Base-by-base conservation (phyloP, 2,113 vertebrate genomes). In the Myiozetetes cayanensis region DNA sequence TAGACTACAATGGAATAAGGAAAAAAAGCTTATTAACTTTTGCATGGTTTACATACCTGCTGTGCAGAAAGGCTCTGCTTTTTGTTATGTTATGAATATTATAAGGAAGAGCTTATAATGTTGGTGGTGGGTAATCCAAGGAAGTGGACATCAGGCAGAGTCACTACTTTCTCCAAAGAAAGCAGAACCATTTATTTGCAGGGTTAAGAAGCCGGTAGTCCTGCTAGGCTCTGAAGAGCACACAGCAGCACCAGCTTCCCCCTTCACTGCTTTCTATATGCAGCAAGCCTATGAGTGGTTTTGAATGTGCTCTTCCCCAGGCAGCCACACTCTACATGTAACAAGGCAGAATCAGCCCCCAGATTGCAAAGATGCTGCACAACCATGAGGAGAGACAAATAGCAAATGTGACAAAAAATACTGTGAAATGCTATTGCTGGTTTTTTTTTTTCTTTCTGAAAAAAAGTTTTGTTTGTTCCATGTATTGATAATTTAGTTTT, bases 291-390 rank as follows among this genome's bases (percentile, higher is more conserved):
- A 12, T 1, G 3, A 3, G 3, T 78, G 10, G 4, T 74, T 87
- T 70, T 6, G 0, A 37, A 25, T 0, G 0, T 49, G 24, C 11
- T 73, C 4, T 73, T 73, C 14, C 39, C 15, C 62, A 31, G 31
- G 35, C 58, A 79, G 62, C 33, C 28, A 49, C 17, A 17, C 11
- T 31, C 0, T 0, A 37, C 10, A 7, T 0, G 0, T 20, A 55
- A 62, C 0, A 1, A 28, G 35, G 39, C 59, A 59, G 46, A 80
- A 87, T 62, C n/a, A 82, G 12, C 7, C 10, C 37, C 46, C 49
- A 39, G 19, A 22, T 1, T 19, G 33, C n/a, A 46, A 85, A 50
- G 25, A 53, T 25, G 24, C 18, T 67, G 49, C 5, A 15, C 33
- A 43, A 20, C 16, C 4, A 0, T 14, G 8, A 46, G 30, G 33